Base-by-base conservation (phyloP, 2,797 vertebrate genomes). In the Gymnopithys bicolor region DNA sequence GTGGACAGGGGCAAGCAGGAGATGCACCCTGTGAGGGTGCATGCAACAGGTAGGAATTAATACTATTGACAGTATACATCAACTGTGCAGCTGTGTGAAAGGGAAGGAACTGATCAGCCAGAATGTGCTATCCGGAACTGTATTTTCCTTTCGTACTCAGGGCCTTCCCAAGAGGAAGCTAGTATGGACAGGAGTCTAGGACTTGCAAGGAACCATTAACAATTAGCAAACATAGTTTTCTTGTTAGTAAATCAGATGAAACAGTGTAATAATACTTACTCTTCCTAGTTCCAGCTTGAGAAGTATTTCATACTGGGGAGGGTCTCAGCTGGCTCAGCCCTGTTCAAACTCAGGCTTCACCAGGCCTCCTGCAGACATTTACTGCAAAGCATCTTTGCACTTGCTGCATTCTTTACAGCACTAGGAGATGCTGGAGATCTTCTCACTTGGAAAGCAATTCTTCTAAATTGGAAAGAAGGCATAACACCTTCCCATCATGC, bases 401-500 rank as follows among this genome's bases (percentile, higher is more conserved):
- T 86, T 69, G 56, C 74, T 86, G 75, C 5, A 2, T 32, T 84
- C 80, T 66, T 84, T 63, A 28, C 76, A 60, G 90, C 59, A 63
- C 63, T 78, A 69, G 62, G 48, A 93, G 66, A 78, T 79, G 76
- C 76, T 92, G 93, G 76, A 94, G 73, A 81, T 73, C 91, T 82
- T 94, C 87, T 88, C 67, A 73, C 92, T 95, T 90, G 74, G 80
- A 95, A 94, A 76, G 70, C 30, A 79, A 62, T 66, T 64, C 60
- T 93, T 85, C 90, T 90, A 84, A 88, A 81, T 75, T 81, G 55
- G 73, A 88, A 85, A 93, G 76, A 81, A 90, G 83, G 48, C 86
- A 86, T 62, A 87, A 56, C 89, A 84, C 89, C 94, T 78, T 93
- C 86, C 74, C 88, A 82, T 63, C 80, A 28, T 35, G 51, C 74